Percentiles rank a stretch among this genome's conserved stretches.
Evolutionary conservation across 2,888 invertebrate genomes (phyloP).

Genomic region (Epistrophe grossulariae): DNA sequence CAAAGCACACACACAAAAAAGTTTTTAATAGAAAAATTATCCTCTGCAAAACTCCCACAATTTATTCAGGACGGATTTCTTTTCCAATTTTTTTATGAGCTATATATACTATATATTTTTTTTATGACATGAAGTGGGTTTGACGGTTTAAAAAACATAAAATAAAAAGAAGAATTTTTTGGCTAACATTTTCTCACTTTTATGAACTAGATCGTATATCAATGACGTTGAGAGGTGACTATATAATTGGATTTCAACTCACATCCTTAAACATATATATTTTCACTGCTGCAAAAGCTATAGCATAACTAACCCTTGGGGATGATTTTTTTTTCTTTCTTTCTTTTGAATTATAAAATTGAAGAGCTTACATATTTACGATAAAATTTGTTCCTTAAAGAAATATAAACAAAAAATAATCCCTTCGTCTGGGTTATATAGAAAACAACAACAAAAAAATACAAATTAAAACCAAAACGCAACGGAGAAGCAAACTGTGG

Average conservation of each 20-base stretch:
- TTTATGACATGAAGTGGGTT: conserved; percentile 32
- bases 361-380: conserved; percentile 21
- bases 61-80: conserved; percentile 48
- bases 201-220: conserved; percentile 31
- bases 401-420: not conserved
- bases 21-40: conserved; percentile 38
- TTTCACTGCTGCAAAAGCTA: not conserved
- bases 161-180: not conserved
- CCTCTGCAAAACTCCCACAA: conserved; percentile 38
- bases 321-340: not conserved
- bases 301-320: not conserved
- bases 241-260: conserved; percentile 38
- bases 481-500: conserved; percentile 9
- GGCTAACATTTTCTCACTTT: conserved; percentile 17
- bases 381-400: not conserved
- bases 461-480: conserved; percentile 5
- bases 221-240: conserved; percentile 24
- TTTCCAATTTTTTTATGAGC: conserved; percentile 36
- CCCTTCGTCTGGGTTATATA: not conserved
- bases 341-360: conserved; percentile 16
- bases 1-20: conserved; percentile 1
- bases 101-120: conserved; percentile 30
- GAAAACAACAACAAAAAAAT: conserved; percentile 5
- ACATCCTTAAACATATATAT: not conserved
- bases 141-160: conserved; percentile 8